These are phyloP conservation scores for Tetragonula carbonaria DNA, from an alignment of 2,888 invertebrate species.

Conservation along the genomic window DNA sequence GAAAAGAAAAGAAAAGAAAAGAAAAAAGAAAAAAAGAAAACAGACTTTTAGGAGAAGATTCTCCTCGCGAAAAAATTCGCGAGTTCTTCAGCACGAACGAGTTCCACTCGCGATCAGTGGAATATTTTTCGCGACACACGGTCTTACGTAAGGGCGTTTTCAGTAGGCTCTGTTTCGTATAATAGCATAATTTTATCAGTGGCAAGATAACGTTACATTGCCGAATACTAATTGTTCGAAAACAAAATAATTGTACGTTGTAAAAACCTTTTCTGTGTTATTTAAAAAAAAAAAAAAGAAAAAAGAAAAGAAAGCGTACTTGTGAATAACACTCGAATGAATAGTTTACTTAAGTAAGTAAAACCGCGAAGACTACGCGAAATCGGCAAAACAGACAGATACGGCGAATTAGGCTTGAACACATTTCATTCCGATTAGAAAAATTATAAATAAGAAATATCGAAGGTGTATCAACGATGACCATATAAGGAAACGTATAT, in stretches of 20 bases:
- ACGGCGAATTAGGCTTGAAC: rapidly evolving
- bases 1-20: no score
- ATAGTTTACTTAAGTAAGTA: no score
- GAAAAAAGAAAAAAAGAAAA: no score
- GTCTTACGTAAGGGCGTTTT: not conserved
- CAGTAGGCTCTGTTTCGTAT: not conserved
- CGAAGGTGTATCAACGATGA: not conserved
- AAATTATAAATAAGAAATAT: not conserved
- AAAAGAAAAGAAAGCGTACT: no score
- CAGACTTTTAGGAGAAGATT: not conserved
- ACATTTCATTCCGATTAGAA: not conserved
- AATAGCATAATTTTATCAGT: slow-evolving; percentile 14
- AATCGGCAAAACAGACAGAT: not conserved
- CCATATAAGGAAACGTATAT: slow-evolving; percentile 9
- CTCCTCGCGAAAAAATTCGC: not conserved
- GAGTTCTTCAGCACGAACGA: not conserved
- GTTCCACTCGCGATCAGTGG: not conserved
- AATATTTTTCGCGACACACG: not conserved
- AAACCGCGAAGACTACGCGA: not conserved
- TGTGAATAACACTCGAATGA: not conserved
- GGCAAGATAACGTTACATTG: slow-evolving; percentile 25
- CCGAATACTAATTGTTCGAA: slow-evolving; percentile 6
- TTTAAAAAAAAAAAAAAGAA: not conserved
- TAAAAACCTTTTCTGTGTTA: not conserved
- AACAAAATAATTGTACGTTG: not conserved